These are phyloP conservation scores for Camponotus vicinus DNA, from an alignment of 1,140 invertebrate species.

Conservation along the genomic window DNA sequence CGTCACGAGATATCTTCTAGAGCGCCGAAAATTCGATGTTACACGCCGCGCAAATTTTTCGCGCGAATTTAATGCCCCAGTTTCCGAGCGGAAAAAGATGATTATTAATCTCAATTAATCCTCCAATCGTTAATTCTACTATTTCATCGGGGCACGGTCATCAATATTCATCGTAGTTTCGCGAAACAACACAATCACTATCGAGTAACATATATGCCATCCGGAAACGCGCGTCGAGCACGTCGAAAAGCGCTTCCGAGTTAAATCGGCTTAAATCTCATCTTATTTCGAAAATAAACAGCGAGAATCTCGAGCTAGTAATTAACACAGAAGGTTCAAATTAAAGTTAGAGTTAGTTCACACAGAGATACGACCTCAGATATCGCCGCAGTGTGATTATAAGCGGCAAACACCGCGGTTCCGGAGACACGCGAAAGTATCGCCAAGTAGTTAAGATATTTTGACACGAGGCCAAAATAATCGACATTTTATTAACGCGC, in stretches of 20 bases:
- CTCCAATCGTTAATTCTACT: slow-evolving; percentile 19
- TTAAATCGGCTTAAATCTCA: not conserved
- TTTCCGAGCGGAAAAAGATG: slow-evolving; percentile 1
- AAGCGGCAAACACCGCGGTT: not conserved
- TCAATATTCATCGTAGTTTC: slow-evolving; percentile 30
- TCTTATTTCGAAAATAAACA: slow-evolving; percentile 27
- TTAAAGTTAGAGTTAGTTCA: not conserved
- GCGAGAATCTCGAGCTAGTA: not conserved
- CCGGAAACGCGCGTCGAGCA: not conserved
- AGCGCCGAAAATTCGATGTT: slow-evolving; percentile 24
- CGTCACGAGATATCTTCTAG: not conserved
- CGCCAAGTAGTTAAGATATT: slow-evolving; percentile 13
- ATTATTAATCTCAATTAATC: slow-evolving; percentile 46
- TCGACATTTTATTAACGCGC: not conserved
- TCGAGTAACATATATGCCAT: slow-evolving; percentile 11
- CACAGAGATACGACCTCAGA: not conserved
- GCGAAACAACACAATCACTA: not conserved
- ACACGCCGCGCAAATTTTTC: not conserved
- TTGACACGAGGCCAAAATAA: slow-evolving; percentile 44
- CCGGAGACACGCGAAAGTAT: not conserved
- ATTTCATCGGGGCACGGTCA: not conserved
- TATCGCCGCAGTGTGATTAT: not conserved
- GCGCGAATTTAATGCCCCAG: not conserved
- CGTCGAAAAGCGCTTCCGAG: not conserved
- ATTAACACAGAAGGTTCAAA: not conserved